A percentile compares a stretch with the other conserved stretches of the same genome.
Evolutionary conservation across 2,797 vertebrate species (phyloP).

Genomic region (Babyrousa celebensis): DNA sequence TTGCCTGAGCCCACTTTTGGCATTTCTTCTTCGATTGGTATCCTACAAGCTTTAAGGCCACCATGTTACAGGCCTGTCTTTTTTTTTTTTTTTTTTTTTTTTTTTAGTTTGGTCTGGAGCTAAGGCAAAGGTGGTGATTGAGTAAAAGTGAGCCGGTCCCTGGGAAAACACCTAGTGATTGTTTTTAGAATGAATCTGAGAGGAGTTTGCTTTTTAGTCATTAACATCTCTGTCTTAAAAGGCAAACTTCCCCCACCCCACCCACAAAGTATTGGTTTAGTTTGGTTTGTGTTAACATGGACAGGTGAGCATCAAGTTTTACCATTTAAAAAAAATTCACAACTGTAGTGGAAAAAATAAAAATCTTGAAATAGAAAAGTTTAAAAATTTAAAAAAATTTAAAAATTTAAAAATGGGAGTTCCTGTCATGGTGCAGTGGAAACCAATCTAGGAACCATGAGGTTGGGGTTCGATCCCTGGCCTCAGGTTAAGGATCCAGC

Average conservation of each 20-base stretch:
- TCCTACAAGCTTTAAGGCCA: background rate
- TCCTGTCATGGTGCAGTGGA: no score
- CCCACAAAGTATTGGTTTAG: background rate
- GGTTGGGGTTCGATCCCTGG: no score
- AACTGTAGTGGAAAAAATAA: no score
- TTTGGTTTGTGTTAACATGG: constrained; percentile 4
- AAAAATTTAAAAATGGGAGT: no score
- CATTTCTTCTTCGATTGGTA: background rate
- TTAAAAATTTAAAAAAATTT: no score
- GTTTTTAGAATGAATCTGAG: background rate
- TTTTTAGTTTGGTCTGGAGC: background rate
- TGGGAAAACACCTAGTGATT: background rate
- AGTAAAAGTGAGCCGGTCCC: background rate
- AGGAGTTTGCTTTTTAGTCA: background rate
- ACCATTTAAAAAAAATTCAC: no score
- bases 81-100: no score
- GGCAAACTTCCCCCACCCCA: background rate
- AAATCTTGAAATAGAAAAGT: no score
- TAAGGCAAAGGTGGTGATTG: background rate
- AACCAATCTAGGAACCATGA: no score
- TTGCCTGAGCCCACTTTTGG: background rate
- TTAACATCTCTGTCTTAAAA: background rate
- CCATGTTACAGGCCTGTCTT: background rate
- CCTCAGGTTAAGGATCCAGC: no score
- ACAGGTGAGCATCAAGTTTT: background rate